Conservation (phyloP, 2,113 vertebrate species). For the Labeo catla region DNA sequence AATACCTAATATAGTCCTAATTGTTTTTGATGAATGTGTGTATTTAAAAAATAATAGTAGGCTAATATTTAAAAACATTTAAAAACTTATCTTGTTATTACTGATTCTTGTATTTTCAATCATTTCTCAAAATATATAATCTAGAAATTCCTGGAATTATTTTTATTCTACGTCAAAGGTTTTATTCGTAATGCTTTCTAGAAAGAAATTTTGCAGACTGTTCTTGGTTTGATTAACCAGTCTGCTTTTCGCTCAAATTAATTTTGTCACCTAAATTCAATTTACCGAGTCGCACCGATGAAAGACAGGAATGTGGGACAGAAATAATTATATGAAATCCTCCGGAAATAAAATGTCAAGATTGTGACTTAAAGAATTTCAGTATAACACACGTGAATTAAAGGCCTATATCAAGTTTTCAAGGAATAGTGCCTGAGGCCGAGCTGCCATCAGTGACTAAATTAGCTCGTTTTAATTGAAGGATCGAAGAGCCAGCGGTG, state of each 20-base stretch:
- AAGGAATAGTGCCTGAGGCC: conserved; percentile 52
- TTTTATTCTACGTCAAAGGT: neutral
- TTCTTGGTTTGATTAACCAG: neutral
- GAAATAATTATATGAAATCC: neutral
- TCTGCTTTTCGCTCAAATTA: conserved; percentile 63
- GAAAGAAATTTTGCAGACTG: neutral
- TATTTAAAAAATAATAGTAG: neutral
- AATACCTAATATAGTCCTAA: neutral
- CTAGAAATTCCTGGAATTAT: neutral
- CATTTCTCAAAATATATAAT: neutral
- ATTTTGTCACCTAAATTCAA: neutral
- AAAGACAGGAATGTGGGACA: neutral
- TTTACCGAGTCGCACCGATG: neutral
- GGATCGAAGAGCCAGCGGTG: conserved; percentile 41
- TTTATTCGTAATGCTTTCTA: neutral
- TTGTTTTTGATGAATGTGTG: neutral
- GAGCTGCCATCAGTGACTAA: conserved; percentile 46
- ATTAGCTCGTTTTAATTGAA: conserved; percentile 57
- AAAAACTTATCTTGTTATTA: neutral
- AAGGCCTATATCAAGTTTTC: conserved; percentile 46
- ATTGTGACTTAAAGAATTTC: conserved; percentile 21
- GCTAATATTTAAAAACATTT: too few species aligned
- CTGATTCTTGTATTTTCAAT: neutral
- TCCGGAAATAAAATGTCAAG: conserved; percentile 17
- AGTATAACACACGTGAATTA: conserved; percentile 45